Evolutionary conservation across 1,140 invertebrate species (phyloP), one percentile per base, ranked within the genome.

Genomic region (Macrostomum lignano): DNA sequence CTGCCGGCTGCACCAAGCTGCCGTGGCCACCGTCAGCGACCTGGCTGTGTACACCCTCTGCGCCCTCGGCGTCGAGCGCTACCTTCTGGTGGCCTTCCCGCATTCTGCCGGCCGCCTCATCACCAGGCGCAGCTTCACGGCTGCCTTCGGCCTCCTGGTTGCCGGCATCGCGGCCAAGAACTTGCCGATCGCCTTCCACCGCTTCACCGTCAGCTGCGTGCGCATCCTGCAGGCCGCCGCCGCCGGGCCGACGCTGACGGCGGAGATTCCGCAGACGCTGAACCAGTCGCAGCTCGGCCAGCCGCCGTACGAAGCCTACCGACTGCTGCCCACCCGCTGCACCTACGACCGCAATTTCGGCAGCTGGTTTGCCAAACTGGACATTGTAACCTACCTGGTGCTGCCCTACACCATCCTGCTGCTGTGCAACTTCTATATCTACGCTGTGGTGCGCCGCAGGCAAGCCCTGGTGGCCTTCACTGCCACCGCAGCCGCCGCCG

Each of bases 281-380:
- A 28, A 28, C 9, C 15, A 28, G 19, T 15, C 26, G 15, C 14
- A 28, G 3, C 3, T 28, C 26, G 19, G 15, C 9, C 9, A 28
- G 14, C 26, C 15, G 19, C 19, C 3, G 5, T 28, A 28, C 26
- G 19, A 9, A 15, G 3, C 3, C 3, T 3, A 3, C 7, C 7
- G 19, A 28, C 15, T 28, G 26, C 9, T 14, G 26, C 5, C 3
- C 26, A 9, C 19, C 26, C 4, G 5, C 9, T 14, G 3, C 15
- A 28, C 19, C 5, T 17, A 28, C 3, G 5, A 3, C 15, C 15
- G 26, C 15, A 28, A 15, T 28, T 9, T 14, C 14, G 19, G 15
- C 19, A 28, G 26, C 19, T 28, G 26, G 26, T 28, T 28, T 9
- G 19, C 3, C 15, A 28, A 28, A 9, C 15, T 28, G 7, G 26